A percentile compares a stretch with the other conserved stretches of the same genome.
Evolutionary conservation across 1,140 invertebrate genomes (phyloP).

Genomic region (Patella vulgata): DNA sequence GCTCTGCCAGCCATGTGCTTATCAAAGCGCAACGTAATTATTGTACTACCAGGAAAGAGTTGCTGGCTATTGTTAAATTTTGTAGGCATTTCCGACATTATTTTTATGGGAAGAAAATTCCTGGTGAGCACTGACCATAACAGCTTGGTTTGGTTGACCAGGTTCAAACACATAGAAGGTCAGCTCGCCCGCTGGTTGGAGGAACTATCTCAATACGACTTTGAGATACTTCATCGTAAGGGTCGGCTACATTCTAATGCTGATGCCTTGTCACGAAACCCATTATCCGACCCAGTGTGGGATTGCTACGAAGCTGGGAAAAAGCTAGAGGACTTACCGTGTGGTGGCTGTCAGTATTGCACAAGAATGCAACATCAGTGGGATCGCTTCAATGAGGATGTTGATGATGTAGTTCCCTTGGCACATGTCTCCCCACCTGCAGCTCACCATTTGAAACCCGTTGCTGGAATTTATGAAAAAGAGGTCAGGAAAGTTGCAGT

Average conservation of each 20-base stretch:
- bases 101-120: constrained; percentile 29
- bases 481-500: too few species aligned
- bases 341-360: constrained; percentile 20
- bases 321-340: constrained; percentile 10
- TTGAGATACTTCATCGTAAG: constrained; percentile 18
- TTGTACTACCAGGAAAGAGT: too few species aligned
- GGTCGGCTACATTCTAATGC: constrained; percentile 27
- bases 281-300: neutral
- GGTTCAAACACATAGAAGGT: constrained; percentile 36
- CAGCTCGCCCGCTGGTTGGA: too few species aligned
- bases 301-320: constrained; percentile 7
- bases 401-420: constrained; percentile 21
- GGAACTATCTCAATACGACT: too few species aligned
- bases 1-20: constrained; percentile 19
- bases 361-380: constrained; percentile 8
- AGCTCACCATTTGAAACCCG: neutral
- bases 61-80: too few species aligned
- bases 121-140: constrained; percentile 37
- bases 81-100: too few species aligned
- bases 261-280: constrained; percentile 29
- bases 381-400: constrained; percentile 7
- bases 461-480: neutral
- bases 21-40: constrained; percentile 30
- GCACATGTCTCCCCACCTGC: neutral
- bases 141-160: constrained; percentile 33